phyloP scores from a whole-genome alignment of 1,140 invertebrate species.

The Chymomyza costata region DNA sequence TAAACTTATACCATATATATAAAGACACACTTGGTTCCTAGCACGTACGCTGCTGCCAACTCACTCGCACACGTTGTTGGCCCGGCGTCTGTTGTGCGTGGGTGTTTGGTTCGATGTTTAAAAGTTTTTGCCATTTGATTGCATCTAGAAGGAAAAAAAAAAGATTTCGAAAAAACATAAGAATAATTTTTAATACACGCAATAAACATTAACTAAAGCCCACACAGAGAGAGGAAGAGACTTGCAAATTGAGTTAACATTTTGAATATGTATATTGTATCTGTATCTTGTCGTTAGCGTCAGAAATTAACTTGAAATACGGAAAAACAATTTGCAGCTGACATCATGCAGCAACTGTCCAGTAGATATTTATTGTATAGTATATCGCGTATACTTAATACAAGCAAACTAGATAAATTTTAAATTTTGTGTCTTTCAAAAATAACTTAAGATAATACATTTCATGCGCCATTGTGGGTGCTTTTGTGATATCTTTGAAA shows the following conservation, averaged over 20 bases:
- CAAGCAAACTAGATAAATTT: too few relatives aligned
- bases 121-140: conserved; percentile 23
- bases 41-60: conserved; percentile 33
- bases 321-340: conserved; percentile 68
- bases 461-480: conserved; percentile 14
- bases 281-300: conserved; percentile 24
- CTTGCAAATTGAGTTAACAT: conserved; percentile 54
- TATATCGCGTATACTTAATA: too few relatives aligned
- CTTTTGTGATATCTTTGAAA: conserved; percentile 24
- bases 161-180: too few relatives aligned
- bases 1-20: not conserved
- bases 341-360: conserved; percentile 44
- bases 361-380: too few relatives aligned
- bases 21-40: conserved; percentile 16
- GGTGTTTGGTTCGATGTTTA: conserved; percentile 31
- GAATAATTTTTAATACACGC: conserved; percentile 57
- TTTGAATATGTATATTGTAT: conserved; percentile 17
- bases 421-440: conserved; percentile 36
- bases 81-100: conserved; percentile 34
- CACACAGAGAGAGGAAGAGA: conserved; percentile 28
- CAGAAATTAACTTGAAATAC: conserved; percentile 60
- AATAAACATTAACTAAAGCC: conserved; percentile 42
- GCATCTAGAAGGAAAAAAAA: conserved; percentile 16
- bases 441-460: conserved; percentile 45
- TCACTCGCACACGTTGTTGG: conserved; percentile 39